phyloP scores from a whole-genome alignment of 1,140 invertebrate species.

The Cydia pomonella region DNA sequence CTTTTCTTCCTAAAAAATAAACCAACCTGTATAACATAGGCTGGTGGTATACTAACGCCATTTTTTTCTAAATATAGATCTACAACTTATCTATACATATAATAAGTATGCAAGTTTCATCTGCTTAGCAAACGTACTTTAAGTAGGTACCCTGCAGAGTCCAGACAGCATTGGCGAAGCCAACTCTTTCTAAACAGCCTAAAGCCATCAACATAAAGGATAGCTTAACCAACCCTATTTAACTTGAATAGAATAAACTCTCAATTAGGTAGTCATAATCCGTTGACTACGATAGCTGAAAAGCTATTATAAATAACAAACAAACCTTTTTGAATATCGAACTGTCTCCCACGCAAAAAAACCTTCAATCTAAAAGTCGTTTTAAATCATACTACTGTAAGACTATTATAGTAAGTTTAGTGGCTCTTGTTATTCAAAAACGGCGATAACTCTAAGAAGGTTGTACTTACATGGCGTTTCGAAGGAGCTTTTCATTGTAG shows the following conservation, averaged over 20 bases:
- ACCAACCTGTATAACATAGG: too few species aligned
- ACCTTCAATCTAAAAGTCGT: conserved; percentile 48
- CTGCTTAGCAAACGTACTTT: too few species aligned
- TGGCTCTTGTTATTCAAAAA: background rate
- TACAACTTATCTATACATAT: too few species aligned
- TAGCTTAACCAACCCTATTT: background rate
- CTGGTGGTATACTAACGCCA: too few species aligned
- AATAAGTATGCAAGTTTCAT: too few species aligned
- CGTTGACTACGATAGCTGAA: conserved; percentile 47
- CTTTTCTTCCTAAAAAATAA: too few species aligned
- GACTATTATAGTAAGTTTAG: background rate
- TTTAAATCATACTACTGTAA: background rate
- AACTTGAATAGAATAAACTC: background rate
- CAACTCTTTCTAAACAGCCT: background rate
- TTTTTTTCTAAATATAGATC: too few species aligned
- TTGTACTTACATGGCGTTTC: background rate
- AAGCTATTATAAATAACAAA: conserved; percentile 53
- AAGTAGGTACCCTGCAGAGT: too few species aligned
- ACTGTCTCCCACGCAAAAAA: conserved; percentile 57
- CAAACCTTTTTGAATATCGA: conserved; percentile 37
- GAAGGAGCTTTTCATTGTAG: background rate
- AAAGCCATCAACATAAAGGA: background rate
- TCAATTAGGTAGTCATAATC: conserved; percentile 48
- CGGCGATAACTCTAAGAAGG: background rate
- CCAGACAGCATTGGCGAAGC: too few species aligned